Evolutionary conservation across 2,888 invertebrate genomes (phyloP), one percentile per base, ranked within the genome.

Genomic region (Kuschelorhynchus macadamiae): DNA sequence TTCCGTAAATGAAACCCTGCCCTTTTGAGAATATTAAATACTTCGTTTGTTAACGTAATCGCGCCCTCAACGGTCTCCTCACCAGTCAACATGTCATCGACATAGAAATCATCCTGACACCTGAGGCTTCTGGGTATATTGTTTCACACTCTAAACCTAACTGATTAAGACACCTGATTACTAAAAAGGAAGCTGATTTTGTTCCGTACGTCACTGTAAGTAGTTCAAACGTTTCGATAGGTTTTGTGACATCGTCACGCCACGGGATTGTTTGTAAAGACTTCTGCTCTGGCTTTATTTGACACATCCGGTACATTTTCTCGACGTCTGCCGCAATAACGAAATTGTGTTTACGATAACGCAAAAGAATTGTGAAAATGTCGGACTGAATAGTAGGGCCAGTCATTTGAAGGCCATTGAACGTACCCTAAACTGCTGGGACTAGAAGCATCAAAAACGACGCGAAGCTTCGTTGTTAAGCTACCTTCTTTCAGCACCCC

Each of bases 1-100:
- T 72, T 72, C 8, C 70, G 56, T 2, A 67, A 16, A 30, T 61
- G 32, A 56, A 70, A 70, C 18, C 71, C 16, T 12, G 52, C 66
- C 20, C 39, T 14, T n/a, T 2, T 9, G 9, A 52, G 21, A 8
- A 36, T 36, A 4, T 2, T 3, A 2, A 8, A 2, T 4, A 52
- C 7, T 3, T 36, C 7, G n/a, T 9, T 36, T 9, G 2, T 4
- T 2, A 52, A 3, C 7, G 2, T 2, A 11, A 17, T 52, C 2
- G 36, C 7, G 32, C 33, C n/a, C 9, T 52, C 52, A 2, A 20
- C 44, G 9, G 33, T 33, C 3, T 52, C 36, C 7, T 1, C 7
- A n/a, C 33, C 32, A 2, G n/a, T 33, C 7, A 52, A 8, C 2
- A 52, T 7, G n/a, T 52, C 36, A 20, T 52, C 52, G 7, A 52